phyloP scores from a whole-genome alignment of 2,113 vertebrate species.

The Ranitomeya variabilis region DNA sequence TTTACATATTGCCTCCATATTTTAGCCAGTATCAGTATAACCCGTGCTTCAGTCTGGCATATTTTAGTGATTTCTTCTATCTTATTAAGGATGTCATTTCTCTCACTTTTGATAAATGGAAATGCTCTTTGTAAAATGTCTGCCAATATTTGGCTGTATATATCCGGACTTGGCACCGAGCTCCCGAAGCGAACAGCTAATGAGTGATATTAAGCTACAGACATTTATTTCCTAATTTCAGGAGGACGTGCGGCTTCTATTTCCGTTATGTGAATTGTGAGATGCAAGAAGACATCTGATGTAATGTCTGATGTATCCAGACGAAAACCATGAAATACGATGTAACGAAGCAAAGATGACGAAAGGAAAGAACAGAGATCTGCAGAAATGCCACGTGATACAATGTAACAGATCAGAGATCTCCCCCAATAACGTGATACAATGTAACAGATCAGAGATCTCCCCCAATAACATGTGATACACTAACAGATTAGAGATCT shows the following conservation, averaged over 20 bases:
- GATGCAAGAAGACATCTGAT: not conserved
- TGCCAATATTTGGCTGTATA: slow-evolving; percentile 27
- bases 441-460: no score
- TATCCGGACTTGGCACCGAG: not conserved
- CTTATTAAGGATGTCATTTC: slow-evolving; percentile 31
- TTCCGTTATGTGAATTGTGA: not conserved
- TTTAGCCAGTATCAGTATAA: not conserved
- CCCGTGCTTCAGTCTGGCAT: not conserved
- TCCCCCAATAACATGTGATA: no score
- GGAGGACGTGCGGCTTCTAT: not conserved
- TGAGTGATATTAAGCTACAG: slow-evolving; percentile 34
- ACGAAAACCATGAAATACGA: not conserved
- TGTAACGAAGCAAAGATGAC: not conserved
- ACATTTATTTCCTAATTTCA: slow-evolving; percentile 33
- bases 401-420: no score
- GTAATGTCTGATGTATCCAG: not conserved
- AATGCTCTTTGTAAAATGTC: not conserved
- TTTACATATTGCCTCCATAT: not conserved
- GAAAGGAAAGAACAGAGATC: not conserved
- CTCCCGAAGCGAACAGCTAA: not conserved
- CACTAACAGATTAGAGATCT: no score
- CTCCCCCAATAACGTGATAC: no score
- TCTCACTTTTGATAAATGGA: slow-evolving; percentile 34
- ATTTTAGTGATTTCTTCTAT: not conserved
- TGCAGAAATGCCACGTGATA: not conserved